Conservation (phyloP, 2,797 vertebrate genomes). For the Hippoglossus hippoglossus region DNA sequence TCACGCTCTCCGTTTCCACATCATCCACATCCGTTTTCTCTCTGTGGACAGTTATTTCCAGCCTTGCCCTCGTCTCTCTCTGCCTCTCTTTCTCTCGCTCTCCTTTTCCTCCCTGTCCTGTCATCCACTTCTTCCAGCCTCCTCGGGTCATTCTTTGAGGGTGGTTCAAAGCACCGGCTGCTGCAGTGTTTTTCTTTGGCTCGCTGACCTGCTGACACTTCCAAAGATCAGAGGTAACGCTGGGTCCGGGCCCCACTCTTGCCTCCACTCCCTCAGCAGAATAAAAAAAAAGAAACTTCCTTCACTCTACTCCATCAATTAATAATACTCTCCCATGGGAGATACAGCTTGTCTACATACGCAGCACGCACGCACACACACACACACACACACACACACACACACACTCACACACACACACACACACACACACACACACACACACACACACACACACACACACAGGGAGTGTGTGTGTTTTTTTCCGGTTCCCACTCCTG, state of each 20-base stretch:
- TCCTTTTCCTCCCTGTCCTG: conserved; percentile 11
- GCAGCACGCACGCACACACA: conserved; percentile 31
- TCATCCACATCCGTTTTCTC: not conserved
- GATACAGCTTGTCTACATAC: conserved; percentile 64
- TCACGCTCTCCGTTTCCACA: not conserved
- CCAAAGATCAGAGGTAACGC: conserved; percentile 67
- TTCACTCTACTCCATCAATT: conserved; percentile 60
- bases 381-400: conserved; percentile 3
- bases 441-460: conserved; percentile 16
- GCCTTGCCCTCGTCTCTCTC: conserved; percentile 7
- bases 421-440: conserved; percentile 24
- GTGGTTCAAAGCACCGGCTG: conserved; percentile 56
- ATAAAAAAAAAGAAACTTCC: conserved; percentile 23
- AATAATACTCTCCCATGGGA: conserved; percentile 64
- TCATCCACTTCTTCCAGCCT: conserved; percentile 14
- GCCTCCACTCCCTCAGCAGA: conserved; percentile 21
- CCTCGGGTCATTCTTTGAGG: conserved; percentile 60
- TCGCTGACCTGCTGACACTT: conserved; percentile 68
- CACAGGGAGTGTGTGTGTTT: not conserved
- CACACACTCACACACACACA: conserved; percentile 15
- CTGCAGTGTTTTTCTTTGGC: conserved; percentile 59
- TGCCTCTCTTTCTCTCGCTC: not conserved
- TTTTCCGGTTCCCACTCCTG: conserved; percentile 42
- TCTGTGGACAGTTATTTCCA: conserved; percentile 10
- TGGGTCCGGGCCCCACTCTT: conserved; percentile 13